phyloP scores from a whole-genome alignment of 2,113 vertebrate species.

The Heptranchias perlo region DNA sequence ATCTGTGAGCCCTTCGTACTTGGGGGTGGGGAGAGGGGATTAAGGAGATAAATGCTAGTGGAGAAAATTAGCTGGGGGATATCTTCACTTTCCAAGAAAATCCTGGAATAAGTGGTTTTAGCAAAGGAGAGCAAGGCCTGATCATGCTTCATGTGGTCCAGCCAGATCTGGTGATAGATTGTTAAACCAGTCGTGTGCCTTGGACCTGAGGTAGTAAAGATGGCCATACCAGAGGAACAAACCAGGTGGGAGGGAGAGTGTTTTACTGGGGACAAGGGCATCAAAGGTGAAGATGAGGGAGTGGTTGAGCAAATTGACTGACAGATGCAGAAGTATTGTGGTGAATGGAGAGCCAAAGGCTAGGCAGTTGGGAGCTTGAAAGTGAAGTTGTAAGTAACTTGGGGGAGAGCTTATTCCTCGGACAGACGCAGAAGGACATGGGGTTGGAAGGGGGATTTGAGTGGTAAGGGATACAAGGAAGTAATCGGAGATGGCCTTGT shows the following conservation, averaged over 20 bases:
- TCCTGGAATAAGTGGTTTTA: background rate
- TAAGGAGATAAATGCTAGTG: background rate
- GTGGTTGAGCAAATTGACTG: background rate
- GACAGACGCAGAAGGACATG: background rate
- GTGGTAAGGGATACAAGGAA: background rate
- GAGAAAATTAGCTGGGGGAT: background rate
- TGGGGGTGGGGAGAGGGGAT: no score
- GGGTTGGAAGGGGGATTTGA: background rate
- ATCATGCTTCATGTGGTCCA: background rate
- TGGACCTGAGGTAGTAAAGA: background rate
- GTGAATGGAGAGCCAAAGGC: background rate
- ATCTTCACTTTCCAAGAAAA: background rate
- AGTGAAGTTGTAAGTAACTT: background rate
- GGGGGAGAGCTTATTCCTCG: background rate
- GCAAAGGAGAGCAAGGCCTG: background rate
- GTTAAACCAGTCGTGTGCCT: background rate
- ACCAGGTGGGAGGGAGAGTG: no score
- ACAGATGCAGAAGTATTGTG: background rate
- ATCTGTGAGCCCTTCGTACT: background rate
- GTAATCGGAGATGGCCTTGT: background rate
- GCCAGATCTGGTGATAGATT: background rate
- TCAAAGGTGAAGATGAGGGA: background rate
- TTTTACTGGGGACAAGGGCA: background rate
- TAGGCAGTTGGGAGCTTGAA: background rate
- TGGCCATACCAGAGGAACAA: no score